A percentile compares a stretch with the other conserved stretches of the same genome.
Conservation (phyloP, 1,140 invertebrate species). For the Cardiocondyla obscurior region DNA sequence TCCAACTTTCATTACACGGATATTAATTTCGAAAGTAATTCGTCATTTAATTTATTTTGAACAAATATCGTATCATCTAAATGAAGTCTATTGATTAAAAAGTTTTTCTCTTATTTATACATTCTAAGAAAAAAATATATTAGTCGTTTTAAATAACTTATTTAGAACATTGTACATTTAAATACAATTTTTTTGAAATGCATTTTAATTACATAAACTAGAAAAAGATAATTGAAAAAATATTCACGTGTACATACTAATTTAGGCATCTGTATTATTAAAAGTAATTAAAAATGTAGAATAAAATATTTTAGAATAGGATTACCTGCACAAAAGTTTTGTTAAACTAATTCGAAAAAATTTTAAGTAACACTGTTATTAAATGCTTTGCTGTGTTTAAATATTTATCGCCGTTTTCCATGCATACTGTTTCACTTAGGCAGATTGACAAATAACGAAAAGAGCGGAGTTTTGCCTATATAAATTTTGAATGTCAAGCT, state of each 20-base stretch:
- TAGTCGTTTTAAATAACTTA: neutral
- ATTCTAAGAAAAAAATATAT: neutral
- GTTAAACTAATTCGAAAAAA: neutral
- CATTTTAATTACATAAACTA: too few relatives aligned
- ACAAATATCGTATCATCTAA: conserved; percentile 1
- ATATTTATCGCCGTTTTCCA: conserved; percentile 11
- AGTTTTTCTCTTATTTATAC: neutral
- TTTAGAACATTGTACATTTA: neutral
- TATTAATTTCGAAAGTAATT: conserved; percentile 33
- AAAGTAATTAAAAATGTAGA: neutral
- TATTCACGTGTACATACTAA: neutral
- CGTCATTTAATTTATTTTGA: neutral
- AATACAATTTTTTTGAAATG: neutral
- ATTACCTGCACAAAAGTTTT: neutral
- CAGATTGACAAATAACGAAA: neutral
- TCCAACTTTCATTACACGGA: conserved; percentile 21
- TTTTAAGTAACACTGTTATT: neutral
- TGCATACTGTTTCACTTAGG: conserved; percentile 30
- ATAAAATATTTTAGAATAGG: neutral
- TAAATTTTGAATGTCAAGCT: conserved; percentile 2
- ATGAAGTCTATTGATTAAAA: neutral
- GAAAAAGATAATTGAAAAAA: neutral
- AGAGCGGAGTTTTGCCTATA: conserved; percentile 3
- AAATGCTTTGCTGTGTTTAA: conserved; percentile 10
- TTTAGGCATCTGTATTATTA: neutral